Conservation (phyloP, 2,888 invertebrate genomes). For the Formica aserva region DNA sequence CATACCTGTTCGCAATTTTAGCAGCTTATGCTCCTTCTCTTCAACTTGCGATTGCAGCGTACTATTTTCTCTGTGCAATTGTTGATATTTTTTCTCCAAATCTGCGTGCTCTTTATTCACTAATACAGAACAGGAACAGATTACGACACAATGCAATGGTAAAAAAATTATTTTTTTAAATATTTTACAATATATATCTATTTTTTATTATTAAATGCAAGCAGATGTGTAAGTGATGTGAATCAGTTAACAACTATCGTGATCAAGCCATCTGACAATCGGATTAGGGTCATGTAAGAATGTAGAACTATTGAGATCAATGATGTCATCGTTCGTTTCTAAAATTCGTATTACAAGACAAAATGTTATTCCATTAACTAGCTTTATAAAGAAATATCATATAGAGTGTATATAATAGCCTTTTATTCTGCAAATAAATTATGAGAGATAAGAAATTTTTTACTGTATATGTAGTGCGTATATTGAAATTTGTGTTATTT, state of each 20-base stretch:
- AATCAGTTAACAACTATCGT: neutral
- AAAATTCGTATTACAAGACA: neutral
- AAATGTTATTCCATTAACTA: neutral
- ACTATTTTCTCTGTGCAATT: constrained; percentile 88
- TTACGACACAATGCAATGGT: neutral
- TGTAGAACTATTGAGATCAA: constrained; percentile 11
- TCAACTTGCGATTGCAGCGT: constrained; percentile 88
- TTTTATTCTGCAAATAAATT: neutral
- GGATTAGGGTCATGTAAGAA: constrained; percentile 28
- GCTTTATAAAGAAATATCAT: neutral
- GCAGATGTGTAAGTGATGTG: neutral
- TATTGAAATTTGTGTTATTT: neutral
- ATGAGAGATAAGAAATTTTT: neutral
- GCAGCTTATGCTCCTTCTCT: constrained; percentile 89
- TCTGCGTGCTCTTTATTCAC: constrained; percentile 88
- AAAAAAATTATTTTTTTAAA: neutral
- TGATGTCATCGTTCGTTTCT: constrained; percentile 25
- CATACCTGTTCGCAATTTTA: constrained; percentile 86
- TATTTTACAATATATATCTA: neutral
- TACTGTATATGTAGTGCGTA: neutral
- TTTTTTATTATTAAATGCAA: neutral
- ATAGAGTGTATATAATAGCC: neutral
- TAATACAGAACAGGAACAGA: constrained; percentile 58
- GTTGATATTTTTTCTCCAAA: constrained; percentile 88
- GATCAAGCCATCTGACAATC: constrained; percentile 20